Conservation (phyloP, 1,140 invertebrate species). For the Drosophila ercepeae region DNA sequence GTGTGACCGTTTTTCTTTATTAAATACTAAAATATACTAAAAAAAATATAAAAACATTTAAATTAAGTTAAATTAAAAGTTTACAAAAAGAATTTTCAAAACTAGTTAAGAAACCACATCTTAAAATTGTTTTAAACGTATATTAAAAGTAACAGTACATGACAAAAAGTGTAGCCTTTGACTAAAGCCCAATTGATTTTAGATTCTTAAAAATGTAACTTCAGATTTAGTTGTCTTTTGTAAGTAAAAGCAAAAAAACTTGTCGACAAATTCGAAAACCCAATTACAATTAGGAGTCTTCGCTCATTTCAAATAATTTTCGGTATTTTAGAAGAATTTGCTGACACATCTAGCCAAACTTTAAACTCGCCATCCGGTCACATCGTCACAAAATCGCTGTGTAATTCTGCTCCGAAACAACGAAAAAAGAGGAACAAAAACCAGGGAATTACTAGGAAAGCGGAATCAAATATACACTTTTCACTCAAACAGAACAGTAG, state of each 20-base stretch:
- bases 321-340: background rate
- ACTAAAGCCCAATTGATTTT: background rate
- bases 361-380: background rate
- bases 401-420: conserved; percentile 69
- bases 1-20: background rate
- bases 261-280: background rate
- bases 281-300: background rate
- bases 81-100: too few relatives aligned
- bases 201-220: background rate
- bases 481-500: conserved; percentile 11
- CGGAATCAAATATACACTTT: background rate
- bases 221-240: background rate
- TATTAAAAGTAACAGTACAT: too few relatives aligned
- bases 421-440: conserved; percentile 44
- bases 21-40: too few relatives aligned
- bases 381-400: conserved; percentile 67
- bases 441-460: conserved; percentile 23
- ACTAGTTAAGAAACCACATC: too few relatives aligned
- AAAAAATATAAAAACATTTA: background rate
- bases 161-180: too few relatives aligned
- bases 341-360: background rate
- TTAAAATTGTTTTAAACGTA: too few relatives aligned
- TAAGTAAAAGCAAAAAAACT: background rate
- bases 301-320: background rate
- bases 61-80: background rate